These are phyloP conservation scores for Drosophila obscura DNA, from an alignment of 1,140 invertebrate genomes.

Conservation along the genomic window DNA sequence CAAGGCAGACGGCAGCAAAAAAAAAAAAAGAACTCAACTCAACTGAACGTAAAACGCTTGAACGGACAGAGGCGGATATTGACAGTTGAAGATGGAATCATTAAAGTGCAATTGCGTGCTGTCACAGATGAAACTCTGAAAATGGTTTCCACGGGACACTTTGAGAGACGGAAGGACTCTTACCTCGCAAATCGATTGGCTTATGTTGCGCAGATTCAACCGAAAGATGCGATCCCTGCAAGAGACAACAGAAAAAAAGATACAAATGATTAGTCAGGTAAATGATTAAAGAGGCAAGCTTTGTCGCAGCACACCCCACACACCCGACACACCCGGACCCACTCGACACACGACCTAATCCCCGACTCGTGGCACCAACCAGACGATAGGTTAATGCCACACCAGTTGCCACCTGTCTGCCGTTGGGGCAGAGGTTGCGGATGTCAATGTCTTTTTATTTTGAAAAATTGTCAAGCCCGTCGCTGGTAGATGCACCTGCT, in stretches of 20 bases:
- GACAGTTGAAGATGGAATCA: conserved; percentile 83
- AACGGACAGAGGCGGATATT: conserved; percentile 81
- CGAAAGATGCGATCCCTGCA: conserved; percentile 89
- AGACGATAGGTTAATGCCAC: conserved; percentile 72
- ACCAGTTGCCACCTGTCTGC: conserved; percentile 50
- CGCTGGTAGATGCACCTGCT: conserved; percentile 42
- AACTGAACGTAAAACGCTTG: conserved; percentile 58
- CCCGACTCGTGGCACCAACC: conserved; percentile 55
- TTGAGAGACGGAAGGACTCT: conserved; percentile 62
- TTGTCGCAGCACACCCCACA: conserved; percentile 27
- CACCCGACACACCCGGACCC: conserved; percentile 47
- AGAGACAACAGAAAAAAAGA: conserved; percentile 24
- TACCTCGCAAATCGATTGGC: conserved; percentile 89
- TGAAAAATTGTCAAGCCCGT: conserved; percentile 63
- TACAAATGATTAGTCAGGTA: conserved; percentile 44
- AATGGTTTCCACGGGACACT: conserved; percentile 9
- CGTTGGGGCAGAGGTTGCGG: not conserved
- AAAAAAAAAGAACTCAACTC: conserved; percentile 16
- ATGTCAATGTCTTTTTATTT: conserved; percentile 14
- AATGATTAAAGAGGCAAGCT: conserved; percentile 33
- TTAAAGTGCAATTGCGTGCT: conserved; percentile 75
- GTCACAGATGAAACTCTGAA: conserved; percentile 41
- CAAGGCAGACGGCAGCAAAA: not conserved
- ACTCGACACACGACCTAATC: conserved; percentile 67
- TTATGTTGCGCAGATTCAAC: conserved; percentile 89